Evolutionary conservation across 2,888 invertebrate species (phyloP).

Genomic region (Apotomis capreana): DNA sequence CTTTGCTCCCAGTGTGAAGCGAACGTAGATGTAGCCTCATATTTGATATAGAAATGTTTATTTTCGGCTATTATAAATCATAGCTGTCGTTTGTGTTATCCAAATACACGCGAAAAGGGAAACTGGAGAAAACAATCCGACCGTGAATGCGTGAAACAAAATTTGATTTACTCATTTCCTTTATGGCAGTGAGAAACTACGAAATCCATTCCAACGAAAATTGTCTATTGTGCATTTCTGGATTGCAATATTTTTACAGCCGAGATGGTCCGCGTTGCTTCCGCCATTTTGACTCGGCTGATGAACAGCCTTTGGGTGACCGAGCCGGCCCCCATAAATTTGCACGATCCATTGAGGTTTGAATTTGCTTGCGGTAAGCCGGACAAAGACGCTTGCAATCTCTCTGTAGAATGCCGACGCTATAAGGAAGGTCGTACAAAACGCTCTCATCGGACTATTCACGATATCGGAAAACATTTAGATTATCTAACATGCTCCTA

Average conservation of each 20-base stretch:
- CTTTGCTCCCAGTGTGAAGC: slow-evolving; percentile 19
- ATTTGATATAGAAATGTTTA: slow-evolving; percentile 7
- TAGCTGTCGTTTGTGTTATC: neutral
- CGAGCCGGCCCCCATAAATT: slow-evolving; percentile 57
- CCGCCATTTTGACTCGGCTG: slow-evolving; percentile 51
- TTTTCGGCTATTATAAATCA: neutral
- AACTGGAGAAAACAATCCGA: slow-evolving; percentile 3
- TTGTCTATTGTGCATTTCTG: slow-evolving; percentile 37
- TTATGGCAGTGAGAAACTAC: slow-evolving; percentile 24
- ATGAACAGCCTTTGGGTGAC: slow-evolving; percentile 43
- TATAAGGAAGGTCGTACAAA: slow-evolving; percentile 46
- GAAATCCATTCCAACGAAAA: slow-evolving; percentile 31
- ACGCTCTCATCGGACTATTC: slow-evolving; percentile 29
- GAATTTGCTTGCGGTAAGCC: slow-evolving; percentile 56
- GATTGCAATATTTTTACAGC: slow-evolving; percentile 41
- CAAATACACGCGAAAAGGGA: slow-evolving; percentile 9
- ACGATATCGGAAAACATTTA: slow-evolving; percentile 20
- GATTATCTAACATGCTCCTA: neutral
- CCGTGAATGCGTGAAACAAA: slow-evolving; percentile 11
- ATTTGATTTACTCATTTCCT: slow-evolving; percentile 34
- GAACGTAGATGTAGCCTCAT: slow-evolving; percentile 9
- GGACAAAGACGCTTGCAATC: slow-evolving; percentile 51
- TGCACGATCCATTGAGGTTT: slow-evolving; percentile 57
- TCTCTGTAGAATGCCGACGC: slow-evolving; percentile 52
- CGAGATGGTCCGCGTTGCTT: slow-evolving; percentile 39